Conservation (phyloP, 2,113 vertebrate species). For the Condylura cristata region DNA sequence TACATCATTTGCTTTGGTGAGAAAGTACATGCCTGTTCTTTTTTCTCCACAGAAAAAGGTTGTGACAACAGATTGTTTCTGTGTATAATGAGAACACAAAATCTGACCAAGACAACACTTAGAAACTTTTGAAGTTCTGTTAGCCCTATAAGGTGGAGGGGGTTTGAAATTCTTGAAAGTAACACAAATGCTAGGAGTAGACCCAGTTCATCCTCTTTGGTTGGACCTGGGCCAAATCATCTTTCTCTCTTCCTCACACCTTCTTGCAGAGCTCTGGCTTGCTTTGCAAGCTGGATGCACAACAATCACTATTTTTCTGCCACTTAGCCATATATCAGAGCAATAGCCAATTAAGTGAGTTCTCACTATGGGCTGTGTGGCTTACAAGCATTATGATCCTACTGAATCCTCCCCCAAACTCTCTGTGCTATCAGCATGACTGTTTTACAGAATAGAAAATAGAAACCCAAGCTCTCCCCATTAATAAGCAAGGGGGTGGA, state of each 20-base stretch:
- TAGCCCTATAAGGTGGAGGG: neutral
- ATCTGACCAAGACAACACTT: neutral
- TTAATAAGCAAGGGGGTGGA: neutral
- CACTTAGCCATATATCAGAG: neutral
- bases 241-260: neutral
- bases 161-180: neutral
- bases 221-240: neutral
- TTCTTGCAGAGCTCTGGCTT: neutral
- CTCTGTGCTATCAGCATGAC: neutral
- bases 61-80: neutral
- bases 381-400: neutral
- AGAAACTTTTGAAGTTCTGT: neutral
- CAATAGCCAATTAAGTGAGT: neutral
- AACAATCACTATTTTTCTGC: neutral
- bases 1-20: neutral
- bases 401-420: neutral
- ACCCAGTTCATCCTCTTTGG: neutral
- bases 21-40: neutral
- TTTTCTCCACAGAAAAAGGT: neutral
- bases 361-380: neutral
- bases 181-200: neutral
- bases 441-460: neutral
- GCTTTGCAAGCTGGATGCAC: neutral
- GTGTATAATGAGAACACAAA: neutral
- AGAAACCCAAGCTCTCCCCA: neutral